A percentile compares a stretch with the other conserved stretches of the same genome.
These are phyloP conservation scores for Margaritifera margaritifera DNA, from an alignment of 2,888 invertebrate species.

Conservation along the genomic window DNA sequence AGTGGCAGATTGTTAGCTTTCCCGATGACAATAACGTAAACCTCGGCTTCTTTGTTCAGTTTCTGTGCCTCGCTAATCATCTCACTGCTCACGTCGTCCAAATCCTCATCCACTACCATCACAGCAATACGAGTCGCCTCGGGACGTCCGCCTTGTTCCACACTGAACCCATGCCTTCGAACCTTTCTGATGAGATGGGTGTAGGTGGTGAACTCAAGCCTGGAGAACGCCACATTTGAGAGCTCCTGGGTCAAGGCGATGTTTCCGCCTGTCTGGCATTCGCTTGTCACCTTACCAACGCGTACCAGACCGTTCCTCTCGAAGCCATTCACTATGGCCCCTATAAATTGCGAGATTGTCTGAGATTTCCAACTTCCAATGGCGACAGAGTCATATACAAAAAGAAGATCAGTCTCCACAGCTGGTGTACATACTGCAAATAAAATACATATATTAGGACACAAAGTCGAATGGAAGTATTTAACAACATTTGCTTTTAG, in stretches of 20 bases:
- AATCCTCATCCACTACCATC: conserved; percentile 35
- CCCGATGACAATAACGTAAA: conserved; percentile 31
- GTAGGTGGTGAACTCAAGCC: conserved; percentile 28
- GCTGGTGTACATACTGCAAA: conserved; percentile 25
- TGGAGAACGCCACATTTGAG: conserved; percentile 24
- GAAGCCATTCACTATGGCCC: conserved; percentile 24
- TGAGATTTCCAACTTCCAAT: conserved; percentile 34
- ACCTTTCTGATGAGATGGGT: conserved; percentile 33
- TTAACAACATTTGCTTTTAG: background rate
- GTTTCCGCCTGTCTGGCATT: conserved; percentile 37
- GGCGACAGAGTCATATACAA: conserved; percentile 44
- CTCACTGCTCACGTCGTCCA: conserved; percentile 22
- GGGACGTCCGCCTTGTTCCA: conserved; percentile 31
- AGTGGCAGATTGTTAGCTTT: background rate
- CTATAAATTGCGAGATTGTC: conserved; percentile 35
- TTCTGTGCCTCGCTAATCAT: conserved; percentile 20
- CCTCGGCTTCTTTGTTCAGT: conserved; percentile 14
- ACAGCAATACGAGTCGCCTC: conserved; percentile 30
- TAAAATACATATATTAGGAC: conserved; percentile 18
- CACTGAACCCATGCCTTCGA: conserved; percentile 24
- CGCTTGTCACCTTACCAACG: conserved; percentile 36
- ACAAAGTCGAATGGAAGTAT: background rate
- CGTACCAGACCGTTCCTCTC: conserved; percentile 26
- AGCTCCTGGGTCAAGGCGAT: conserved; percentile 30
- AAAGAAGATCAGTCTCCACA: conserved; percentile 38